Evolutionary conservation across 2,888 invertebrate species (phyloP).

Genomic region (Drosophila falleni): DNA sequence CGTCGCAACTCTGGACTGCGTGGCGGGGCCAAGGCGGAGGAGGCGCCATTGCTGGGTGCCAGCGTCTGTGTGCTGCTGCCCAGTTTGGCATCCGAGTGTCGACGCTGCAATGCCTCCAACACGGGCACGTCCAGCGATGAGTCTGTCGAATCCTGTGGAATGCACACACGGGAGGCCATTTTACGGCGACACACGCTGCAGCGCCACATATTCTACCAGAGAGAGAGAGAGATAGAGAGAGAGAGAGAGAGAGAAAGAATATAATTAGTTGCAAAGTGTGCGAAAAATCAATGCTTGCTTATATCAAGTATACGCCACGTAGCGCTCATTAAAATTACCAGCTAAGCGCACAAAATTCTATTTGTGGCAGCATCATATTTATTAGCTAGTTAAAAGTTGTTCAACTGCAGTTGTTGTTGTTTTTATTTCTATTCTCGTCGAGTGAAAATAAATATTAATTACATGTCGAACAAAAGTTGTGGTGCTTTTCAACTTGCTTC

Average conservation of each 20-base stretch:
- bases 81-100: constrained; percentile 92
- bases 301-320: constrained; percentile 40
- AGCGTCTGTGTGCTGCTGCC: constrained; percentile 87
- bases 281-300: constrained; percentile 45
- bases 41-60: constrained; percentile 86
- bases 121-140: constrained; percentile 92
- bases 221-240: neutral
- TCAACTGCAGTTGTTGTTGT: constrained; percentile 9
- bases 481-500: constrained; percentile 18
- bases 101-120: constrained; percentile 91
- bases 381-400: constrained; percentile 46
- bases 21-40: constrained; percentile 92
- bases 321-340: constrained; percentile 55
- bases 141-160: constrained; percentile 94
- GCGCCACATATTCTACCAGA: constrained; percentile 90
- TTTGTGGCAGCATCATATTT: constrained; percentile 60
- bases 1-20: constrained; percentile 92
- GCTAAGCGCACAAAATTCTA: constrained; percentile 46
- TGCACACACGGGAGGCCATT: constrained; percentile 91
- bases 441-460: constrained; percentile 77
- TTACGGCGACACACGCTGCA: constrained; percentile 95
- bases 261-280: neutral
- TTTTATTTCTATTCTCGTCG: constrained; percentile 15
- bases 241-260: neutral
- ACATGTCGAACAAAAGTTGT: constrained; percentile 70